Evolutionary conservation across 2,888 invertebrate genomes (phyloP), one percentile per base, ranked within the genome.

Genomic region (Sphaeridia pumilis): DNA sequence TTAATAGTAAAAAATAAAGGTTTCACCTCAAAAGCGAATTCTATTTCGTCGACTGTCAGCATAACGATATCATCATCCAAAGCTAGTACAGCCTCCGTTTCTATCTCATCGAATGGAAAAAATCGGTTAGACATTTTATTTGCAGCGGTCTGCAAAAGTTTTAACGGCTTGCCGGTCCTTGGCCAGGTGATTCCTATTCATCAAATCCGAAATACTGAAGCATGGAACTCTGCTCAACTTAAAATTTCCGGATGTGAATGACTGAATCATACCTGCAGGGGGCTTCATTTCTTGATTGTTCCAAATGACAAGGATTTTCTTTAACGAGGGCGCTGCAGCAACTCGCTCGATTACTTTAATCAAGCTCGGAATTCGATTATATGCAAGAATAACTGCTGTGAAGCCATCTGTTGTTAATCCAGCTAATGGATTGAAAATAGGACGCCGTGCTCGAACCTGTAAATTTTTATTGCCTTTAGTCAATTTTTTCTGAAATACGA

Each of bases 71-170:
- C 60, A 71, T 95, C 94, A 69, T 95, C 94, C 58, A 95, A 84
- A 3, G 93, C 88, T 65, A 95, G 74, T 65, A 95, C 84, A 46
- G 92, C 92, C 72, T 95, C 94, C 0, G 95, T 95, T 76, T 93
- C 89, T 60, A 95, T 94, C 71, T 94, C 93, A 67, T 86, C 84
- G 71, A 90, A 94, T 0, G 95, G 94, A 71, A 82, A 90, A 74
- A 95, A 95, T 63, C 94, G 75, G 72, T 94, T 95, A n/a, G 93
- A 94, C 47, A 95, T 74, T 70, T 84, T 86, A 72, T 95, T 95
- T 66, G 85, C 86, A 66, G 82, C 81, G 2, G 94, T 92, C 70
- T 83, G 82, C 60, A 94, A 85, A 45, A 95, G 82, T 75, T 89
- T 90, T 54, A 93, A 70, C 2, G 90, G 88, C 73, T 92, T 90